Evolutionary conservation across 2,113 vertebrate species (phyloP), one percentile per base, ranked within the genome.

Genomic region (Sterrhoptilus dennistouni): DNA sequence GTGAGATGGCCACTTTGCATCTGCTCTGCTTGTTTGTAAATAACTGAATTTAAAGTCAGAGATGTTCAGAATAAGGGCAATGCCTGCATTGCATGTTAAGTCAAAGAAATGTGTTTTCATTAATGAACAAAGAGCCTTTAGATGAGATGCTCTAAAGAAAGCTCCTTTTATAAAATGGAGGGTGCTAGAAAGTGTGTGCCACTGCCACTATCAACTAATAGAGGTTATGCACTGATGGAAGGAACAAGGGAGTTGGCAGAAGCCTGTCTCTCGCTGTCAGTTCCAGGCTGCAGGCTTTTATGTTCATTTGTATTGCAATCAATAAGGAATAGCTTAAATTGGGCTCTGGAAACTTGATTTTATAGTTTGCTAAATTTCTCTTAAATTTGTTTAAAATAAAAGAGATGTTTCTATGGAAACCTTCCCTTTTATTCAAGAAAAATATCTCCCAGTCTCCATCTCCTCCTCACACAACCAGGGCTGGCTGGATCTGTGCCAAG

Each of bases 341-440:
- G 64, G 59, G n/a, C 72, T 91, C 83, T 79, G 79, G 70, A 94
- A 97, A 79, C 89, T 91, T 80, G 91, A 89, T 93, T 94, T 90
- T 92, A 89, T 61, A 95, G 89, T 97, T 97, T 91, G 76, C 57
- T 93, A 93, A 94, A 87, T 87, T 95, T 91, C 87, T 95, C 38
- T 93, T 38, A 96, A 88, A 93, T 88, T 87, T 93, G 50, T 75
- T 96, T 87, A 93, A 96, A 96, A 97, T 94, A 95, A 96, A 97
- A 92, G 72, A 59, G 57, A 87, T 82, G 95, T 96, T 96, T 97
- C 93, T 95, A 96, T 97, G 96, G 96, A 95, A 97, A 97, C 95
- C 81, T 82, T 89, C 49, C 29, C 50, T 91, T 94, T 94, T 84
- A 87, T 96, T 93, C 57, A 91, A 76, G 70, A 60, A 80, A 90